Evolutionary conservation across 2,113 vertebrate genomes (phyloP).

Genomic region (Podarcis muralis): DNA sequence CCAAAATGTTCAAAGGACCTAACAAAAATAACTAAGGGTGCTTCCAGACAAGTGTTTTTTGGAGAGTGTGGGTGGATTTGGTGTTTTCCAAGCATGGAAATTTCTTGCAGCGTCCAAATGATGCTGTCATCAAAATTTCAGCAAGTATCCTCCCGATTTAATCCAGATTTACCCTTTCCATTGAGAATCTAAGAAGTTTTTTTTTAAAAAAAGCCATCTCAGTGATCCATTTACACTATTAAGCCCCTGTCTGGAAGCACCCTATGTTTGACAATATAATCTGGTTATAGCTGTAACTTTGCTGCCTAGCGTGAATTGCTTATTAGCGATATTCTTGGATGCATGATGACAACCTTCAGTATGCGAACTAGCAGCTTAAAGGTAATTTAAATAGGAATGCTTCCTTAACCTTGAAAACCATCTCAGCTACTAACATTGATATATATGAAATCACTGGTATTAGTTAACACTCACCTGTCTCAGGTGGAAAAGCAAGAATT

Average conservation of each 20-base stretch:
- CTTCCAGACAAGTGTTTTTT: no score
- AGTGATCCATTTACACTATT: no score
- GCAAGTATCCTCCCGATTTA: no score
- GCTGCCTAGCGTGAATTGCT: not conserved
- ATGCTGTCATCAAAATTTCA: no score
- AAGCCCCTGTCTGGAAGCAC: no score
- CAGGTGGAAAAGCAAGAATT: conserved; percentile 19
- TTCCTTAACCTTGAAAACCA: not conserved
- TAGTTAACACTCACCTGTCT: not conserved
- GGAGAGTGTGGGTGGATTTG: no score
- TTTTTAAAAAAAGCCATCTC: no score
- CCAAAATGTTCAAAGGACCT: not conserved
- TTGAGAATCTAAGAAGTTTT: no score
- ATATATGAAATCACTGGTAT: not conserved
- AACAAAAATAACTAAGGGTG: not conserved
- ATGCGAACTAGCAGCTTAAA: not conserved
- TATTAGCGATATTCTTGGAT: not conserved
- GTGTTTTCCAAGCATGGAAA: no score
- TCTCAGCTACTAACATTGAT: not conserved
- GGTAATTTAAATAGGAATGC: conserved; percentile 15
- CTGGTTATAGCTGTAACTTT: not conserved
- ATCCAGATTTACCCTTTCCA: no score
- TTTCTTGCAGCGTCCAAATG: no score
- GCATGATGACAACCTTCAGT: not conserved
- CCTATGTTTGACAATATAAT: not conserved